These are phyloP conservation scores for Herpetotheres cachinnans DNA, from an alignment of 2,113 vertebrate genomes.

Conservation along the genomic window DNA sequence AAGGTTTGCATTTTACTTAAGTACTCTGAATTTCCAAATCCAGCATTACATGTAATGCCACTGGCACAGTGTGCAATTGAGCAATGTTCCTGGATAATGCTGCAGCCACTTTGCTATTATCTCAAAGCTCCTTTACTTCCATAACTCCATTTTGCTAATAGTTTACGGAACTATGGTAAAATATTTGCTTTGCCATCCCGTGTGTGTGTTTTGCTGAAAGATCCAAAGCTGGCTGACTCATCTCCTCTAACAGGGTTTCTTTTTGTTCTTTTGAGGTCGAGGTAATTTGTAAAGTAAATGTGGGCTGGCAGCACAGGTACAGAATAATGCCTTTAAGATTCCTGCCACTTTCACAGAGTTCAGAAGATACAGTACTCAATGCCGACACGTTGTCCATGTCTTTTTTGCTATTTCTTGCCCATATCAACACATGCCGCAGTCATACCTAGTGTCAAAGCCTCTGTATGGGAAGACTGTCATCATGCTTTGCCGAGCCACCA, in stretches of 20 bases:
- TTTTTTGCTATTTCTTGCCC: neutral
- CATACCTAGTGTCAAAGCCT: neutral
- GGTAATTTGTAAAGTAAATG: neutral
- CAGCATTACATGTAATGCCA: neutral
- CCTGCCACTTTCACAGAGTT: neutral
- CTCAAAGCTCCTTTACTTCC: neutral
- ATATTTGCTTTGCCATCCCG: neutral
- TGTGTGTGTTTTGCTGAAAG: neutral
- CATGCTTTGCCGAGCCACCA: neutral
- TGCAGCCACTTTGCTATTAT: neutral
- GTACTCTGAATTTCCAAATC: neutral
- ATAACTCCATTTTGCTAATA: neutral
- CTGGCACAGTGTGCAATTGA: neutral
- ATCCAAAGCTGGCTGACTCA: neutral
- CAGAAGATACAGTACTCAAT: neutral
- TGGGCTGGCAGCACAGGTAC: neutral
- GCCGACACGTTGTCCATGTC: neutral
- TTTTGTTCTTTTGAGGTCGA: neutral
- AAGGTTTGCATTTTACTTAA: neutral
- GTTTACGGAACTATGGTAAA: neutral
- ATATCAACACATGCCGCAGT: neutral
- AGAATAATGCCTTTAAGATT: neutral
- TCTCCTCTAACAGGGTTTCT: neutral
- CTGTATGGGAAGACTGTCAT: neutral
- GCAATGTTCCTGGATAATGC: neutral